Evolutionary conservation across 2,888 invertebrate species (phyloP).

Genomic region (Linnaemya tessellans): DNA sequence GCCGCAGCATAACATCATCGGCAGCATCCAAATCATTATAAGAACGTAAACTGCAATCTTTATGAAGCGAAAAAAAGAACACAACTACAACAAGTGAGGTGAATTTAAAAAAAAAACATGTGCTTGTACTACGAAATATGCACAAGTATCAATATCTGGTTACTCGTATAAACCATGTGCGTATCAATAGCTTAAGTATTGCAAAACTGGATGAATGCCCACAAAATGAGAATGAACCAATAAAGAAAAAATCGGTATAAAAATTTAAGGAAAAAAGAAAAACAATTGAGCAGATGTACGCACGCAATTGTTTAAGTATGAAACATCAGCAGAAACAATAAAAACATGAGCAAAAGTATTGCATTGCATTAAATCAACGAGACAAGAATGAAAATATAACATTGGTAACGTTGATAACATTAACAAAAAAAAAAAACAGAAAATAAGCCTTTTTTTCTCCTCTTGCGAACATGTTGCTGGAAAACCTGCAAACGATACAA

Average conservation of each 20-base stretch:
- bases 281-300: slow-evolving; percentile 62
- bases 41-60: slow-evolving; percentile 67
- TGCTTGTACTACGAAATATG: slow-evolving; percentile 7
- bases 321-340: slow-evolving; percentile 27
- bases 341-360: slow-evolving; percentile 37
- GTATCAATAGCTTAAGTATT: slow-evolving; percentile 50
- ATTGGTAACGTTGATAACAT: slow-evolving; percentile 62
- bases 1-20: slow-evolving; percentile 31
- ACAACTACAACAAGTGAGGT: slow-evolving; percentile 44
- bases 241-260: slow-evolving; percentile 33
- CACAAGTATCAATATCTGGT: slow-evolving; percentile 51
- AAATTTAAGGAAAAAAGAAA: not conserved
- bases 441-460: slow-evolving; percentile 17
- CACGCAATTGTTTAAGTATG: slow-evolving; percentile 55
- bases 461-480: slow-evolving; percentile 41
- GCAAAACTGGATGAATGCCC: slow-evolving; percentile 52
- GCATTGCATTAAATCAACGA: slow-evolving; percentile 69
- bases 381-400: slow-evolving; percentile 64
- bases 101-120: slow-evolving; percentile 38
- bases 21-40: slow-evolving; percentile 62
- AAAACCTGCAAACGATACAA: slow-evolving; percentile 70
- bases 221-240: slow-evolving; percentile 55
- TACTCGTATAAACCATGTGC: slow-evolving; percentile 34
- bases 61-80: slow-evolving; percentile 30
- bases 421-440: slow-evolving; percentile 17